Base-by-base conservation (phyloP, 2,113 vertebrate genomes). In the Suncus etruscus region DNA sequence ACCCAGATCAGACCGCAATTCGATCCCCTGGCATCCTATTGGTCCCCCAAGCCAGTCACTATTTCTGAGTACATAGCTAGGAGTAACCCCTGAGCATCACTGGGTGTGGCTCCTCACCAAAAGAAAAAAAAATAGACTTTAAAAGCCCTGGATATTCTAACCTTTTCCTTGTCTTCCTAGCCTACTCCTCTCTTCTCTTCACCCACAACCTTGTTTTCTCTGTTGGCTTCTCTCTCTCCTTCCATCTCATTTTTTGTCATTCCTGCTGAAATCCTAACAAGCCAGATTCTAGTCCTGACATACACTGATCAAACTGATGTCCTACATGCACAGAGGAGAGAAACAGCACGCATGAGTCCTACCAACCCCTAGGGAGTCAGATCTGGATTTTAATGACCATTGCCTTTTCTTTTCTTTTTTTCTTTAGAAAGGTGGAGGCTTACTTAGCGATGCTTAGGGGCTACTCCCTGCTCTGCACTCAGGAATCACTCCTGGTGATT, bases 241-340 rank as follows among this genome's bases (percentile, higher is more conserved):
- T 82, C 39, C 73, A 25, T 27, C 31, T 65, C 74, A 72, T 58
- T 89, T 86, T 74, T 81, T 78, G 73, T 76, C 76, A 54, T 91
- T 89, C 48, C 73, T 66, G 39, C 24, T 85, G 81, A 84, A 89
- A 94, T 81, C 90, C 77, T 31, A 86, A 84, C 63, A 66, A 24
- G 29, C 69, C 86, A 29, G 69, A 86, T 73, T 29, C 1, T 3
- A 89, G 77, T 74, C 76, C 83, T n/a, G 58, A 77, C 78, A 48
- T 83, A 76, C 77, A 78, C 18, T 5, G 51, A 68, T 73, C 86
- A 79, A 87, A 94, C 93, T 90, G 90, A 72, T 81, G 94, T 91
- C 85, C 79, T 87, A 18, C 39, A 94, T 80, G 93, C 89, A 61
- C 22, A 80, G 15, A 84, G 47, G 20, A 82, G 72, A 72, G 79